Evolutionary conservation across 2,113 vertebrate genomes (phyloP).

Genomic region (Notechis scutatus): DNA sequence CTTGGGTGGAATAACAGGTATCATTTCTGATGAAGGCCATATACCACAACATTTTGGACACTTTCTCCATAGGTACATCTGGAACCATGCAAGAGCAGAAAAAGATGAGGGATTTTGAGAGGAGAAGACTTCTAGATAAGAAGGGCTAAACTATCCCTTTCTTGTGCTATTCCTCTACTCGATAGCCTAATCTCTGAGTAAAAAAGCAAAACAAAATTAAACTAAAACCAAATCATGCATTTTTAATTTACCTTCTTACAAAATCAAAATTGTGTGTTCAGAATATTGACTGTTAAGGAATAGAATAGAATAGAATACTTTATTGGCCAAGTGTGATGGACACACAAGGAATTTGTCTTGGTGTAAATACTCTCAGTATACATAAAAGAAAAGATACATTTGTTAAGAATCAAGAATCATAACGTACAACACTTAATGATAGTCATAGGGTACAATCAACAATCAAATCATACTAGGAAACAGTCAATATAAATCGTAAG

Average conservation of each 20-base stretch:
- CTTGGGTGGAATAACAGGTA: not conserved
- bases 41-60: not conserved
- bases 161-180: not conserved
- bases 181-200: not conserved
- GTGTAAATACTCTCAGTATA: too few relatives aligned
- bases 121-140: not conserved
- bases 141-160: too few relatives aligned
- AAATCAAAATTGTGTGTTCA: not conserved
- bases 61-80: not conserved
- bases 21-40: not conserved
- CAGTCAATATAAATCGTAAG: too few relatives aligned
- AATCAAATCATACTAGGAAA: too few relatives aligned
- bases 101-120: not conserved
- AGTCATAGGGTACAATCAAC: too few relatives aligned
- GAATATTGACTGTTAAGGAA: not conserved
- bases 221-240: not conserved
- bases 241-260: not conserved
- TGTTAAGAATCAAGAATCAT: too few relatives aligned
- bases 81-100: not conserved
- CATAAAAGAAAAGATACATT: too few relatives aligned
- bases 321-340: too few relatives aligned
- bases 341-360: too few relatives aligned
- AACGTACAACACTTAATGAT: too few relatives aligned
- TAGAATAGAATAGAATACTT: too few relatives aligned
- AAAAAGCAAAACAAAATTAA: not conserved